Conservation (phyloP, 2,113 vertebrate species). For the Myiozetetes cayanensis region DNA sequence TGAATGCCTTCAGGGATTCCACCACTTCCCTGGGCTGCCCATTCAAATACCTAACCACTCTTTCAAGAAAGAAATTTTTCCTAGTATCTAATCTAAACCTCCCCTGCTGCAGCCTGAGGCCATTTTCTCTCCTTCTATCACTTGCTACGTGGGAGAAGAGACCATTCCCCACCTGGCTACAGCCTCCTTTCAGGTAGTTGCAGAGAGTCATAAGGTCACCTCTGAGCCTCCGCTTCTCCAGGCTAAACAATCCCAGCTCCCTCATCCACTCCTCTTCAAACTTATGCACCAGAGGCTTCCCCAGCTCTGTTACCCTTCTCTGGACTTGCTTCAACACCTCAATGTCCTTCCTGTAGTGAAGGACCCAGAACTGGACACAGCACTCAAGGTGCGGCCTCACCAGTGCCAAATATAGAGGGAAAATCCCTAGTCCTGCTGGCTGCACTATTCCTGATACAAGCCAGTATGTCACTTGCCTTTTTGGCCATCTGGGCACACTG, state of each 20-base stretch:
- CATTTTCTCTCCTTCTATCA: neutral
- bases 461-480: neutral
- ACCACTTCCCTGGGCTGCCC: neutral
- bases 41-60: neutral
- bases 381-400: accelerated
- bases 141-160: neutral
- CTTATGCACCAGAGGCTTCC: neutral
- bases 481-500: neutral
- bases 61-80: neutral
- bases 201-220: neutral
- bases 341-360: neutral
- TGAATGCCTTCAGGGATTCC: neutral
- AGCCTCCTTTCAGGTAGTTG: neutral
- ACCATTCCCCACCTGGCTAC: neutral
- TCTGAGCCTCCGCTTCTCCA: neutral
- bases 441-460: neutral
- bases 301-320: neutral
- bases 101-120: neutral
- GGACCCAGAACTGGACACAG: neutral
- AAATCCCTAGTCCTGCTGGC: neutral
- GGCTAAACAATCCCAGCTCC: neutral
- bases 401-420: neutral
- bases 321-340: neutral
- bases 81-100: neutral
- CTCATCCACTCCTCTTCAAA: neutral